Evolutionary conservation across 2,113 vertebrate genomes (phyloP).

Genomic region (Gambusia holbrooki): DNA sequence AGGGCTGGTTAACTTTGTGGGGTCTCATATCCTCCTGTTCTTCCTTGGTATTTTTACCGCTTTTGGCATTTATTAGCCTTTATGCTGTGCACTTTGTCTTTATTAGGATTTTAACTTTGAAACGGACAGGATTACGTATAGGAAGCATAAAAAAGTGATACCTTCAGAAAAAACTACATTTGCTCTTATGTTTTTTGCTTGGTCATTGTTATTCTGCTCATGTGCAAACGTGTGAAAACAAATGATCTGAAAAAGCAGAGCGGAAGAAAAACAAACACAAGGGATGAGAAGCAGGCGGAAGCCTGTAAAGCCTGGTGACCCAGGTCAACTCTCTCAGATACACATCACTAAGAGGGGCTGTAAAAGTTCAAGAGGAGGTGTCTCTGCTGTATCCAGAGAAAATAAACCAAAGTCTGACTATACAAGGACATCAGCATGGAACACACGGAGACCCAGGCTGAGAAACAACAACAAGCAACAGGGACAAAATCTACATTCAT

Average conservation of each 20-base stretch:
- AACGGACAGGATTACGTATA: slow-evolving; percentile 46
- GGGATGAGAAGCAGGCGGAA: slow-evolving; percentile 75
- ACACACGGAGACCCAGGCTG: slow-evolving; percentile 61
- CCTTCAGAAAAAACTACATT: slow-evolving; percentile 23
- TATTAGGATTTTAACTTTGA: slow-evolving; percentile 64
- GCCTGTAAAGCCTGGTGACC: slow-evolving; percentile 76
- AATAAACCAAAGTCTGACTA: slow-evolving; percentile 77
- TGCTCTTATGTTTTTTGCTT: slow-evolving; percentile 14
- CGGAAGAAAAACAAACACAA: slow-evolving; percentile 71
- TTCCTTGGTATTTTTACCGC: slow-evolving; percentile 56
- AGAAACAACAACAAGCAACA: slow-evolving; percentile 73
- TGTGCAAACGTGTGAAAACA: slow-evolving; percentile 65
- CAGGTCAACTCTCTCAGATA: slow-evolving; percentile 78
- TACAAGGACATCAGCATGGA: slow-evolving; percentile 77
- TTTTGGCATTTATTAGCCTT: slow-evolving; percentile 77
- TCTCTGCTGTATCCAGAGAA: slow-evolving; percentile 76
- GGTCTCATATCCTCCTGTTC: slow-evolving; percentile 51
- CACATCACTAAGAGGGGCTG: slow-evolving; percentile 77
- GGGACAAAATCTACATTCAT: slow-evolving; percentile 75
- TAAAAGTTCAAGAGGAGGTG: slow-evolving; percentile 82
- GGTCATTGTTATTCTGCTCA: slow-evolving; percentile 60
- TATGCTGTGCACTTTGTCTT: slow-evolving; percentile 64
- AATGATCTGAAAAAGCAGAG: slow-evolving; percentile 58
- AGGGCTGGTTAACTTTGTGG: slow-evolving; percentile 54
- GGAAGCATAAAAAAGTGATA: slow-evolving; percentile 20